A percentile compares a stretch with the other conserved stretches of the same genome.
Evolutionary conservation across 2,113 vertebrate species (phyloP).

Genomic region (Triplophysa tibetana): DNA sequence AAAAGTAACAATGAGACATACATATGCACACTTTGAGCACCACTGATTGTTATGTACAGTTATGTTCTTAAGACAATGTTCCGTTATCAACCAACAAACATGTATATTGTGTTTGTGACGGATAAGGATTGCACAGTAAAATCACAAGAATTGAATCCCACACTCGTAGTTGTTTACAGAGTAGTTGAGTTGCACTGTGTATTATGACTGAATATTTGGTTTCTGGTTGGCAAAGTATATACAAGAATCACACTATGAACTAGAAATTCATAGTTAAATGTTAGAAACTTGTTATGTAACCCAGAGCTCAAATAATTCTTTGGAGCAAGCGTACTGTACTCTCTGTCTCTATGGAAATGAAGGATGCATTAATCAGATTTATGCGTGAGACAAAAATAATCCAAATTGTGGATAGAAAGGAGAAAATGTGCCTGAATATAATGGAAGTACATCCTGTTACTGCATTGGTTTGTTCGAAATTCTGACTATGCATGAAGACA

Average conservation of each 20-base stretch:
- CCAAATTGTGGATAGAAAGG: background rate
- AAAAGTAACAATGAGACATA: background rate
- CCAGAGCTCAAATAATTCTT: background rate
- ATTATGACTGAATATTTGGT: background rate
- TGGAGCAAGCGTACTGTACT: background rate
- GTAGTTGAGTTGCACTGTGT: background rate
- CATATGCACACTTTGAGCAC: background rate
- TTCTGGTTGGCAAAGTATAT: background rate
- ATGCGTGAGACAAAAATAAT: background rate
- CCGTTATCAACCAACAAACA: background rate
- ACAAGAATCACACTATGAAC: background rate
- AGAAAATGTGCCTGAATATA: background rate
- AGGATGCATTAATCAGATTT: background rate
- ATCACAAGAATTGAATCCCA: background rate
- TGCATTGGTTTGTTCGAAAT: background rate
- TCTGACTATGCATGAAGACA: slow-evolving; percentile 6
- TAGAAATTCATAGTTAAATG: background rate
- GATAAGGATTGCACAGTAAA: background rate
- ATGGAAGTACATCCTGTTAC: background rate
- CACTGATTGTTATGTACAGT: background rate
- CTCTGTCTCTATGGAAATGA: background rate
- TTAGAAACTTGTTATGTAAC: background rate
- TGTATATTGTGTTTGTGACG: background rate
- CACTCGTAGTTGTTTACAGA: slow-evolving; percentile 14
- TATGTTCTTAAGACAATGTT: background rate